phyloP scores from a whole-genome alignment of 1,140 invertebrate genomes.

The Goniozus legneri region DNA sequence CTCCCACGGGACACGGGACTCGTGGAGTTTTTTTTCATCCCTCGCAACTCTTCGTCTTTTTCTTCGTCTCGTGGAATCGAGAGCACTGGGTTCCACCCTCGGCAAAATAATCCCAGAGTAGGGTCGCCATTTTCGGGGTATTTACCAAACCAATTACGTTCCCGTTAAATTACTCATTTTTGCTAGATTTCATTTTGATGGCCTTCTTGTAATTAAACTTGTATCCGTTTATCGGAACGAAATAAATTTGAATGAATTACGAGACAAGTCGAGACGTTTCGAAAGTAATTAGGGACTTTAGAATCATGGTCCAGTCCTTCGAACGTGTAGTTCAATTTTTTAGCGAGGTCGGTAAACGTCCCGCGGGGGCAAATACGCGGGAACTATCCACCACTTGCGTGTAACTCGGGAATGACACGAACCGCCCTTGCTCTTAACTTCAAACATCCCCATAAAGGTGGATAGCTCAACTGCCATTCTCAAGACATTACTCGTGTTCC shows the following conservation, averaged over 20 bases:
- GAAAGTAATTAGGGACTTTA: no score
- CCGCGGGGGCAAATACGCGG: background rate
- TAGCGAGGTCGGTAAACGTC: background rate
- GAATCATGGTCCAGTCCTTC: no score
- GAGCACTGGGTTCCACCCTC: slow-evolving; percentile 26
- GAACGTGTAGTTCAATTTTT: background rate
- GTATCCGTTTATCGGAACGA: no score
- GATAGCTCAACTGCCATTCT: slow-evolving; percentile 28
- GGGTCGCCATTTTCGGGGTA: no score
- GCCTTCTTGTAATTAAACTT: no score
- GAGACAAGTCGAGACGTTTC: background rate
- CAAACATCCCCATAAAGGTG: slow-evolving; percentile 21
- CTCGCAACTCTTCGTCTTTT: background rate
- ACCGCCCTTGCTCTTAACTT: background rate
- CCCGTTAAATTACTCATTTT: no score
- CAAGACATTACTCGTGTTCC: slow-evolving; percentile 20
- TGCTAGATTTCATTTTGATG: no score
- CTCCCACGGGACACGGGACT: slow-evolving; percentile 34
- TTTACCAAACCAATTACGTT: no score
- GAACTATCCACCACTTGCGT: background rate
- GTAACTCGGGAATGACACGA: background rate
- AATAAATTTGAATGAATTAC: no score
- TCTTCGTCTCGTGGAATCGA: slow-evolving; percentile 22
- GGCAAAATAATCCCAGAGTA: no score
- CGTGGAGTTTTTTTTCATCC: slow-evolving; percentile 15